These are phyloP conservation scores for Eurytoma californica DNA, from an alignment of 2,888 invertebrate species.

Conservation along the genomic window DNA sequence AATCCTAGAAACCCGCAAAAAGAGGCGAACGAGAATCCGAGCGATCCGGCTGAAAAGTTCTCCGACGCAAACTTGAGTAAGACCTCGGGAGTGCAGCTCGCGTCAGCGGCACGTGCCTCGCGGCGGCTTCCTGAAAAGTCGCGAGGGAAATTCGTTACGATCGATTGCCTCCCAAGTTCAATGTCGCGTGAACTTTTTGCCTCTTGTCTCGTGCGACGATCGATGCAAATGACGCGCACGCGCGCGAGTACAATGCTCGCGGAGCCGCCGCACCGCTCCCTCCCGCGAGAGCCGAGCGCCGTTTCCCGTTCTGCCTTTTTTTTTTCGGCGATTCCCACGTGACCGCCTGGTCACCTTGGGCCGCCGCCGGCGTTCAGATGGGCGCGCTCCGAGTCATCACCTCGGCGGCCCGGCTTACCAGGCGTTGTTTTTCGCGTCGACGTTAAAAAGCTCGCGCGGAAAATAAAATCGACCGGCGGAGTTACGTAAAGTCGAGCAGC, in stretches of 20 bases:
- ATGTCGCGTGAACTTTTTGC: slow-evolving; percentile 34
- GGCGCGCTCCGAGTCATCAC: not conserved
- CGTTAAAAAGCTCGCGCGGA: no score
- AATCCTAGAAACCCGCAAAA: not conserved
- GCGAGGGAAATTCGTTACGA: slow-evolving; percentile 40
- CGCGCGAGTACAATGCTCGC: not conserved
- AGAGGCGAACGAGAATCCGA: not conserved
- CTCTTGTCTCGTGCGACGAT: not conserved
- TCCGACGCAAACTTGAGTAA: not conserved
- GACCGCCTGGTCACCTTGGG: no score
- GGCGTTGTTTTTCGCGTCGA: not conserved
- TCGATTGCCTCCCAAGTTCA: slow-evolving; percentile 52
- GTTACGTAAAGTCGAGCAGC: no score
- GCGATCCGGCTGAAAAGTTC: not conserved
- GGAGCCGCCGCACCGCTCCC: not conserved
- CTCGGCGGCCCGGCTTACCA: not conserved
- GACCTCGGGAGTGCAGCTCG: not conserved
- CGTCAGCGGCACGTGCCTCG: no score
- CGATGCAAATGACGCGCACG: slow-evolving; percentile 28
- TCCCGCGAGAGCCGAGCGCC: no score
- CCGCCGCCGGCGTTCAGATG: not conserved
- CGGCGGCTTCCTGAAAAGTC: slow-evolving; percentile 21
- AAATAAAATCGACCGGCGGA: no score
- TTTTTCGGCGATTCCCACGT: not conserved
- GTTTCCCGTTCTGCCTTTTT: not conserved